Evolutionary conservation across 2,113 vertebrate species (phyloP), one percentile per base, ranked within the genome.

Genomic region (Talpa occidentalis): DNA sequence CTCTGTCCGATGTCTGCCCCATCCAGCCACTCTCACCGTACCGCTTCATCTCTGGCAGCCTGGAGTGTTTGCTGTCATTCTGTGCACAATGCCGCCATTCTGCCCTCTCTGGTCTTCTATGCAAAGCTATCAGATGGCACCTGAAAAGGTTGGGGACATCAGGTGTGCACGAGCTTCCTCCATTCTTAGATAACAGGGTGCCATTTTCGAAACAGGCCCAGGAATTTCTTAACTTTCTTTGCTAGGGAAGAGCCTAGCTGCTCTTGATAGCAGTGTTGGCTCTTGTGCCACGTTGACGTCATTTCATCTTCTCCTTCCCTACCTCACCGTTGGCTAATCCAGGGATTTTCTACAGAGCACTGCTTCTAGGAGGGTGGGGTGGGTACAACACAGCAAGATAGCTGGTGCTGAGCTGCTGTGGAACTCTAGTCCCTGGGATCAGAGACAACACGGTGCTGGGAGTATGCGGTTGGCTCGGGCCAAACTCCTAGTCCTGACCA

Each of bases 31-130:
- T 54, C 22, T 89, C 5, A 35, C 40, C n/a, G 6, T 74, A 28
- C 72, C 90, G 72, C 76, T 91, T 81, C 91, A 35, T 87, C 42
- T 90, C 35, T 94, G 54, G 74, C 37, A 70, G 35, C 42, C 49
- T 76, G 78, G 37, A 91, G 54, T 77, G 40, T 60, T 64, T 74
- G 54, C 66, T 73, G 52, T 85, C 70, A 21, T 83, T 94, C 69
- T 86, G 62, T 88, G 49, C 52, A 69, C 56, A 83, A 52, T 81
- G 67, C 62, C 88, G 35, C 86, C 54, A 32, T 91, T 67, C 35
- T 19, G 0, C 4, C 22, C 40, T 72, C 54, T 93, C 66, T 92
- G 35, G 24, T 84, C 67, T 73, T 92, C 44, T 67, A 47, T 83
- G 40, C 35, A 59, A 69, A 91, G 37, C 59, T 78, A 15, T 86